Evolutionary conservation across 1,140 invertebrate genomes (phyloP).

Genomic region (Bradysia coprophila): DNA sequence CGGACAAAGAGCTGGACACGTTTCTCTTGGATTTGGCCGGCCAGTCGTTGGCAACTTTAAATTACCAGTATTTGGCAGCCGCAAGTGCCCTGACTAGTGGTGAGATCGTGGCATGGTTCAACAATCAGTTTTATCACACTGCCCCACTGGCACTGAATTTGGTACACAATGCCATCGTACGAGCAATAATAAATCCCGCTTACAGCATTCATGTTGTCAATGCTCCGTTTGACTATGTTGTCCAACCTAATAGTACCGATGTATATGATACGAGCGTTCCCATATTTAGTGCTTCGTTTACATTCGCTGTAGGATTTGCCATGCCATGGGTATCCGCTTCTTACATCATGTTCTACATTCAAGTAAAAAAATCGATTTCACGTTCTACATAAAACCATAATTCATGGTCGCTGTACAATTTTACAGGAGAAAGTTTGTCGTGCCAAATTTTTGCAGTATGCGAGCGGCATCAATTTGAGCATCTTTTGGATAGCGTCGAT

Average conservation of each 20-base stretch:
- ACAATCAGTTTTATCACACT: conserved; percentile 48
- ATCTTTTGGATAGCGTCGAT: conserved; percentile 52
- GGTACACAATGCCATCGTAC: conserved; percentile 38
- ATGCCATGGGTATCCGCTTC: conserved; percentile 56
- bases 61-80: no score
- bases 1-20: no score
- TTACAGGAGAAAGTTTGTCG: conserved; percentile 19
- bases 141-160: conserved; percentile 40
- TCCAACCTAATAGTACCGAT: conserved; percentile 12
- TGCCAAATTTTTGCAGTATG: conserved; percentile 36
- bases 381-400: no score
- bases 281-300: conserved; percentile 37
- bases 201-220: conserved; percentile 39
- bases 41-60: no score
- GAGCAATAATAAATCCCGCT: conserved; percentile 12
- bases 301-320: conserved; percentile 41
- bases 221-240: conserved; percentile 50
- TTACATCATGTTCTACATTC: conserved; percentile 42
- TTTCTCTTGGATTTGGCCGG: no score
- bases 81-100: conserved; percentile 6
- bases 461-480: conserved; percentile 52
- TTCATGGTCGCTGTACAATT: no score
- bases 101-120: conserved; percentile 34
- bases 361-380: conserved; percentile 30
- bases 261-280: conserved; percentile 27